Evolutionary conservation across 1,140 invertebrate genomes (phyloP).

Genomic region (Eumaeus atala): DNA sequence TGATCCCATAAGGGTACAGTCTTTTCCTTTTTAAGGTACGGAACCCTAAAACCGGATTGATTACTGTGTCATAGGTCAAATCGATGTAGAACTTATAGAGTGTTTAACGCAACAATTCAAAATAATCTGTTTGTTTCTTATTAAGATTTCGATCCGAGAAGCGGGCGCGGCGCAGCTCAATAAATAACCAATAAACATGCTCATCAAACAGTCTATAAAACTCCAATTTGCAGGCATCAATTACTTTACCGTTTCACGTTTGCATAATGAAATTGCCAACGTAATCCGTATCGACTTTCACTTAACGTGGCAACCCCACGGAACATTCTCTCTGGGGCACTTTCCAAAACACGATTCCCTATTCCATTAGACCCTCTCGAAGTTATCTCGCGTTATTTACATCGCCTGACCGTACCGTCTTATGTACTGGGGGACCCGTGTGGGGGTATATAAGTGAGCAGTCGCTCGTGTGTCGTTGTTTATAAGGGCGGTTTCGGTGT

Average conservation of each 20-base stretch:
- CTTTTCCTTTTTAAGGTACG: no score
- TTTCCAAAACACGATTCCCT: conserved; percentile 70
- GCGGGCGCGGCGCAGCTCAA: neutral
- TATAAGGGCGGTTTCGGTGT: conserved; percentile 41
- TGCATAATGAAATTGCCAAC: conserved; percentile 60
- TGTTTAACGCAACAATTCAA: no score
- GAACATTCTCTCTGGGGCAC: conserved; percentile 68
- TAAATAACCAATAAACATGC: conserved; percentile 7
- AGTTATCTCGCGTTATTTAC: conserved; percentile 72
- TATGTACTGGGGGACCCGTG: conserved; percentile 56
- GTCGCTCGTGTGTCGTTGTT: conserved; percentile 39
- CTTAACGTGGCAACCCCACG: conserved; percentile 58
- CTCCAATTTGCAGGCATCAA: neutral
- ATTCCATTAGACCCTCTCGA: conserved; percentile 71
- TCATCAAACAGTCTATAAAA: conserved; percentile 9
- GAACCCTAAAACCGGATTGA: no score
- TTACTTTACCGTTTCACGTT: conserved; percentile 41
- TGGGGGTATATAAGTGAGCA: conserved; percentile 61
- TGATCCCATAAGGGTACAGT: no score
- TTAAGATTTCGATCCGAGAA: no score
- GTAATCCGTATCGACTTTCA: conserved; percentile 68
- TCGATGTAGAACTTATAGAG: no score
- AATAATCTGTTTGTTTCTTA: no score
- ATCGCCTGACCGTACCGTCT: conserved; percentile 69
- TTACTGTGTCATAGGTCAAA: no score